phyloP scores from a whole-genome alignment of 92 coral and sea anemone genomes.

The Umimayanthus kanabou region DNA sequence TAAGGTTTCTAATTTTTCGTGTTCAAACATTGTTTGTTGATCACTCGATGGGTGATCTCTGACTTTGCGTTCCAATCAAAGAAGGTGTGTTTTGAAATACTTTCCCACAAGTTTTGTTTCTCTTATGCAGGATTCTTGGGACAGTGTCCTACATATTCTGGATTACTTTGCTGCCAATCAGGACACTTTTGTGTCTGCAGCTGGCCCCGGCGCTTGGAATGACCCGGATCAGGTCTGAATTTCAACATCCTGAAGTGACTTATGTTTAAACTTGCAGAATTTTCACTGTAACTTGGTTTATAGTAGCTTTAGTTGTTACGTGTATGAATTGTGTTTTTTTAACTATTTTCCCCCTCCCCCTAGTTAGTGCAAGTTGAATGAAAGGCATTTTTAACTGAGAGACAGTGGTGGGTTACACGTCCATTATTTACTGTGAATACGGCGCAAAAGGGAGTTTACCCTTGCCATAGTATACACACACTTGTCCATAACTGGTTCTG shows the following conservation, averaged over 20 bases:
- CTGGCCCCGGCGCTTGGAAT: constrained; percentile 99
- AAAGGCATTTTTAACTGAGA: no score
- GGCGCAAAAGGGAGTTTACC: not conserved
- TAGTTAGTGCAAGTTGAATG: no score
- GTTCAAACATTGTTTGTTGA: no score
- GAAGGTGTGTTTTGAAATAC: not conserved
- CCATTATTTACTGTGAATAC: no score
- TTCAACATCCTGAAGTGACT: not conserved
- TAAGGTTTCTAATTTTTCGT: no score
- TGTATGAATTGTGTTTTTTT: no score
- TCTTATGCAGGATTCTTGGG: constrained; percentile 83
- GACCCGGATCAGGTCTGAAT: constrained; percentile 91
- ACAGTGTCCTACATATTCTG: constrained; percentile 69
- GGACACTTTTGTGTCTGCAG: constrained; percentile 77
- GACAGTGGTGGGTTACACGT: not conserved
- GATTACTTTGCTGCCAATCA: constrained; percentile 94
- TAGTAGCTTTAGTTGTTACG: not conserved
- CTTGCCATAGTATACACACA: not conserved
- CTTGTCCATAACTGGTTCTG: no score
- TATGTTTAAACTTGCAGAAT: not conserved
- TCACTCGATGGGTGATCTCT: no score
- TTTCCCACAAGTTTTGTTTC: not conserved
- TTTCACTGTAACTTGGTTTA: not conserved
- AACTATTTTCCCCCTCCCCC: no score
- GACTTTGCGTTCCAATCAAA: no score